Percentiles rank a stretch among this genome's conserved stretches.
Conservation (phyloP, 2,797 vertebrate species). For the Xerus rutilus region DNA sequence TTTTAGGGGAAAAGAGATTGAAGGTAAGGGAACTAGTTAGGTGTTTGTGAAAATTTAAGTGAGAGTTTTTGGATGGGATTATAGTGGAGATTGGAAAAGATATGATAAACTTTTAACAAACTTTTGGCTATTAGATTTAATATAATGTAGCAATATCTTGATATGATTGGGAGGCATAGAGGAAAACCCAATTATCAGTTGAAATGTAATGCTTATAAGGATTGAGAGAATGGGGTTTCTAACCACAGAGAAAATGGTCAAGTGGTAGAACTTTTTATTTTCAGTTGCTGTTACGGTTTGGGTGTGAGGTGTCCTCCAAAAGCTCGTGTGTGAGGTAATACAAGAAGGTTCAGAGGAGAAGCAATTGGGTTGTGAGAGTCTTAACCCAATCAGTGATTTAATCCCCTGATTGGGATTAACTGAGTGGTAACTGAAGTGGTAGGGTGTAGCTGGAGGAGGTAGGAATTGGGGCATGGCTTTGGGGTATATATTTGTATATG, state of each 20-base stretch:
- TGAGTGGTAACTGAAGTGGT: too few relatives aligned
- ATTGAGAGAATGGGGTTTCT: background rate
- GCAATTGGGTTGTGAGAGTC: too few relatives aligned
- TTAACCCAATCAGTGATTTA: too few relatives aligned
- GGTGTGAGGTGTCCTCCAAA: too few relatives aligned
- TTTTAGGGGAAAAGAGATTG: background rate
- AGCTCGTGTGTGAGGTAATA: too few relatives aligned
- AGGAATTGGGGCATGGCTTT: too few relatives aligned
- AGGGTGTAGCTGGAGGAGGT: too few relatives aligned
- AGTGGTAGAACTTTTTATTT: background rate
- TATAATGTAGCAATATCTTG: background rate
- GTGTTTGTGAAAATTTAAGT: background rate
- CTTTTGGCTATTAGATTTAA: conserved; percentile 21
- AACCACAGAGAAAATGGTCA: background rate
- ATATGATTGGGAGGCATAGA: background rate
- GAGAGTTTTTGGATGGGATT: background rate
- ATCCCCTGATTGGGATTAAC: too few relatives aligned
- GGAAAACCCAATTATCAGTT: background rate
- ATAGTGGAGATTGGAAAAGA: background rate
- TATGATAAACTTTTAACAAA: background rate
- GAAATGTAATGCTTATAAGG: background rate
- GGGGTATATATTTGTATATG: too few relatives aligned
- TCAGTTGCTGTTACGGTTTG: too few relatives aligned
- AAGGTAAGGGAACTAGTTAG: background rate
- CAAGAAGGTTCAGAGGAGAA: too few relatives aligned